Conservation (phyloP, 1,140 invertebrate species). For the Scaptodrosophila lebanonensis region DNA sequence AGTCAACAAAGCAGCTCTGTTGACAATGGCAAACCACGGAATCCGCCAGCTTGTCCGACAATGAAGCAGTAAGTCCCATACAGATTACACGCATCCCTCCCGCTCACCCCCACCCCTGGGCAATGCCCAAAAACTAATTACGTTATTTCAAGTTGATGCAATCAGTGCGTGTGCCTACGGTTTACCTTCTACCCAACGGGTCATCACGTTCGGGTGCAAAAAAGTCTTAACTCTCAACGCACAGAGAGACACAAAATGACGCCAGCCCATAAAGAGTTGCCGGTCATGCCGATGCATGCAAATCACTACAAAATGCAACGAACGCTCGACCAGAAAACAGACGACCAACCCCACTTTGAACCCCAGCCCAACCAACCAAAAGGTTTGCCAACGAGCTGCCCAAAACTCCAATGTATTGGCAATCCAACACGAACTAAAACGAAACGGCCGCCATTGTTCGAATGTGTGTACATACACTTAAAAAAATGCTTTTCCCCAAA, state of each 20-base stretch:
- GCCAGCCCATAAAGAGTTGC: background rate
- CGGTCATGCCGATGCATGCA: constrained; percentile 61
- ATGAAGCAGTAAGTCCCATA: constrained; percentile 8
- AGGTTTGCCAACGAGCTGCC: too few relatives aligned
- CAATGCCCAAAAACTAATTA: constrained; percentile 67
- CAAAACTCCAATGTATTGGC: too few relatives aligned
- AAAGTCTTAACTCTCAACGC: background rate
- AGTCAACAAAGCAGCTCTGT: too few relatives aligned
- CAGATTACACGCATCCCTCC: constrained; percentile 35
- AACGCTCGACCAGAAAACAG: constrained; percentile 7
- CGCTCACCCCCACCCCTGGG: constrained; percentile 21
- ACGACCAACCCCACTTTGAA: too few relatives aligned
- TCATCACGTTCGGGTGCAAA: constrained; percentile 46
- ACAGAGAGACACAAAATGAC: background rate
- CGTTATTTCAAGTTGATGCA: constrained; percentile 73
- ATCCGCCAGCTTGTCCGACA: constrained; percentile 12
- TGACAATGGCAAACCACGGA: constrained; percentile 18
- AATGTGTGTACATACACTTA: too few relatives aligned
- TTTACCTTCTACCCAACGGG: constrained; percentile 40
- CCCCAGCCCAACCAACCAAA: too few relatives aligned
- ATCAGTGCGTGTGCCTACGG: constrained; percentile 58
- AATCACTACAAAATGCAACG: constrained; percentile 58
- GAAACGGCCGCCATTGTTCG: too few relatives aligned
- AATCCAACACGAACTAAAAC: too few relatives aligned
- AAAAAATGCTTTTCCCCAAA: too few relatives aligned